Percentiles rank a stretch among this genome's conserved stretches.
These are phyloP conservation scores for Mythimna lalbum DNA, from an alignment of 2,888 invertebrate species.

Conservation along the genomic window DNA sequence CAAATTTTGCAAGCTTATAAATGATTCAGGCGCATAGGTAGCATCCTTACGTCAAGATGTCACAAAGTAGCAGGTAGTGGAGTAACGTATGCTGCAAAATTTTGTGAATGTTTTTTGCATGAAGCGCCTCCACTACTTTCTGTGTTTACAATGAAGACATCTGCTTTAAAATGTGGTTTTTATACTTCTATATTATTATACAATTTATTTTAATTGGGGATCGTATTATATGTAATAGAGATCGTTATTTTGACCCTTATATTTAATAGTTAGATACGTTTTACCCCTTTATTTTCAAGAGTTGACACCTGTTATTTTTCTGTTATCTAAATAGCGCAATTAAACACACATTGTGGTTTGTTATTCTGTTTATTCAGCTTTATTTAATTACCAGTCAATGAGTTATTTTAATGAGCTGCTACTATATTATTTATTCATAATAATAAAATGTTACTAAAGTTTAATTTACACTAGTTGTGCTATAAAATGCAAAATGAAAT, in stretches of 20 bases:
- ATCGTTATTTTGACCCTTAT: slow-evolving; percentile 45
- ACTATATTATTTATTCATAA: background rate
- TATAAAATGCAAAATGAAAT: background rate
- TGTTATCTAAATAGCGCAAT: slow-evolving; percentile 27
- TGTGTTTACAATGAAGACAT: slow-evolving; percentile 80
- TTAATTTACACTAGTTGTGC: background rate
- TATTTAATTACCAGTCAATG: slow-evolving; percentile 12
- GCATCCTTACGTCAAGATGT: slow-evolving; percentile 87
- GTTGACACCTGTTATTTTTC: slow-evolving; percentile 53
- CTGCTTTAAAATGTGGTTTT: slow-evolving; percentile 70
- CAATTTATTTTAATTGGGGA: slow-evolving; percentile 61
- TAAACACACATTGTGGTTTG: slow-evolving; percentile 19
- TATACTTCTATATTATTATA: slow-evolving; percentile 46
- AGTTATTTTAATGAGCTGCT: background rate
- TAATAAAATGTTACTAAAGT: background rate
- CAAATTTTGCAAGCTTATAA: slow-evolving; percentile 63
- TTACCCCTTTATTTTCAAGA: slow-evolving; percentile 23
- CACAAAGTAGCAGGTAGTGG: slow-evolving; percentile 89
- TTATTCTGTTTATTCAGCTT: slow-evolving; percentile 5
- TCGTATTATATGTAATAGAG: slow-evolving; percentile 44
- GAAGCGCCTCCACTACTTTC: slow-evolving; percentile 73
- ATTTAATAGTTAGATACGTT: slow-evolving; percentile 40
- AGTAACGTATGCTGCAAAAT: slow-evolving; percentile 85
- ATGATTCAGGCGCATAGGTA: slow-evolving; percentile 68
- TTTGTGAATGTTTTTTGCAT: slow-evolving; percentile 85